phyloP scores from a whole-genome alignment of 2,113 vertebrate species.

The Hucho hucho region DNA sequence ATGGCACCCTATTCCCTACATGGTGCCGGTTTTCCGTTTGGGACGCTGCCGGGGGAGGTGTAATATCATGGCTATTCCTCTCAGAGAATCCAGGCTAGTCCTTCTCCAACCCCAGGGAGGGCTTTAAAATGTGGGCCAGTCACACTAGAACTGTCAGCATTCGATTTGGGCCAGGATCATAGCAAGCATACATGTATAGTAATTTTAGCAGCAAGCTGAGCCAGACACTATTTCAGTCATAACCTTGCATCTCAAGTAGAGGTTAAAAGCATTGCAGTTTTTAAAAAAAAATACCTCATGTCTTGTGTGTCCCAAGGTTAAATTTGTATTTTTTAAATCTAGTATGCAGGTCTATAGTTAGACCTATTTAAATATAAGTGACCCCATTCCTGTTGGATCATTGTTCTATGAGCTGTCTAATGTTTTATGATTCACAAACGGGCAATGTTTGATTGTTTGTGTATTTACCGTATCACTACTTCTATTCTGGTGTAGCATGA shows the following conservation, averaged over 20 bases:
- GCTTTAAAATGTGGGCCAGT: slow-evolving; percentile 41
- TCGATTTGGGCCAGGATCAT: slow-evolving; percentile 21
- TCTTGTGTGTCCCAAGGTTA: slow-evolving; percentile 24
- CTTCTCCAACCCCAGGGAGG: neutral
- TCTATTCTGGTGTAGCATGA: slow-evolving; percentile 1
- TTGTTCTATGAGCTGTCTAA: slow-evolving; percentile 18
- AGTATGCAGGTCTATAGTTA: slow-evolving; percentile 37
- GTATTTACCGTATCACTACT: neutral
- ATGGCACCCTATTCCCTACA: no score
- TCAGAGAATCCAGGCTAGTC: no score
- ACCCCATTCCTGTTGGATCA: slow-evolving; percentile 40
- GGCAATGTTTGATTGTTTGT: neutral
- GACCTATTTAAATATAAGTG: neutral
- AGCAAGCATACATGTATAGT: slow-evolving; percentile 10
- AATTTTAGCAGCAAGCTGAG: slow-evolving; percentile 14
- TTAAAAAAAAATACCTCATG: slow-evolving; percentile 63
- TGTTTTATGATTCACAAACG: neutral
- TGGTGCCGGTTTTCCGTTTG: no score
- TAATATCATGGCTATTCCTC: no score
- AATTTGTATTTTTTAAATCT: slow-evolving; percentile 19
- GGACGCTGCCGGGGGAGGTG: no score
- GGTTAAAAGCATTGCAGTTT: slow-evolving; percentile 44
- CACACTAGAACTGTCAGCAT: slow-evolving; percentile 39
- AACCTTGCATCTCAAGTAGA: slow-evolving; percentile 36
- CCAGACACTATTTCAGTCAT: slow-evolving; percentile 51